Conservation (phyloP, 1,140 invertebrate species). For the Protaetia brevitarsis region DNA sequence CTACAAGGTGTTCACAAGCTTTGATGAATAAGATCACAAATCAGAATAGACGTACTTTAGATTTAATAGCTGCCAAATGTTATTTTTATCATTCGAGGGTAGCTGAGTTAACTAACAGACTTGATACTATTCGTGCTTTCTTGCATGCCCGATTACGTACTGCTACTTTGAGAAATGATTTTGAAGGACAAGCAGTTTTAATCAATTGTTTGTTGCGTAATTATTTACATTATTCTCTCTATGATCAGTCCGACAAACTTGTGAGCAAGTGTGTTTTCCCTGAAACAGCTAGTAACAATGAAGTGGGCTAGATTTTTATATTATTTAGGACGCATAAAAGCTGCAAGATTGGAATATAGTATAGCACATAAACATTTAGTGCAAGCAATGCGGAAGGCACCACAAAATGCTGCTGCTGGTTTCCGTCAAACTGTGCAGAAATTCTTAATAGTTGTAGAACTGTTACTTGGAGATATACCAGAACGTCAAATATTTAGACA, state of each 20-base stretch:
- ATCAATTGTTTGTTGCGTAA: constrained; percentile 94
- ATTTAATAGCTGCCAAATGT: constrained; percentile 92
- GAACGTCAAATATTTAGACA: constrained; percentile 88
- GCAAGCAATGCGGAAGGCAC: constrained; percentile 92
- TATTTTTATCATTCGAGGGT: constrained; percentile 95
- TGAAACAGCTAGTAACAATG: constrained; percentile 96
- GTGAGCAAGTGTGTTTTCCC: constrained; percentile 96
- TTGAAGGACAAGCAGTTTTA: constrained; percentile 94
- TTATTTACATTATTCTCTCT: constrained; percentile 93
- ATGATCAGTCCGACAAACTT: constrained; percentile 93
- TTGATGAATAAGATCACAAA: constrained; percentile 84
- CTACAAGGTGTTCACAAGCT: constrained; percentile 74
- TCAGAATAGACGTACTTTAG: constrained; percentile 89
- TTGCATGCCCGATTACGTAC: constrained; percentile 89
- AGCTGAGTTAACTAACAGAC: constrained; percentile 84
- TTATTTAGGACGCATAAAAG: constrained; percentile 96
- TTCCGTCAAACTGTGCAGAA: constrained; percentile 98
- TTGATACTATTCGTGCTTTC: constrained; percentile 86
- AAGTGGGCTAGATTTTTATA: constrained; percentile 97
- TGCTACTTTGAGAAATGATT: constrained; percentile 92
- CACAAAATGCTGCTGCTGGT: constrained; percentile 95
- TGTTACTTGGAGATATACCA: constrained; percentile 96
- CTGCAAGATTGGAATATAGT: constrained; percentile 94
- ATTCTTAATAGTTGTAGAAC: constrained; percentile 91
- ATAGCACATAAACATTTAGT: constrained; percentile 94